Evolutionary conservation across 37 sponge, comb jelly and placozoan genomes (phyloP).

Genomic region (Chondrilla cf. caribensis): DNA sequence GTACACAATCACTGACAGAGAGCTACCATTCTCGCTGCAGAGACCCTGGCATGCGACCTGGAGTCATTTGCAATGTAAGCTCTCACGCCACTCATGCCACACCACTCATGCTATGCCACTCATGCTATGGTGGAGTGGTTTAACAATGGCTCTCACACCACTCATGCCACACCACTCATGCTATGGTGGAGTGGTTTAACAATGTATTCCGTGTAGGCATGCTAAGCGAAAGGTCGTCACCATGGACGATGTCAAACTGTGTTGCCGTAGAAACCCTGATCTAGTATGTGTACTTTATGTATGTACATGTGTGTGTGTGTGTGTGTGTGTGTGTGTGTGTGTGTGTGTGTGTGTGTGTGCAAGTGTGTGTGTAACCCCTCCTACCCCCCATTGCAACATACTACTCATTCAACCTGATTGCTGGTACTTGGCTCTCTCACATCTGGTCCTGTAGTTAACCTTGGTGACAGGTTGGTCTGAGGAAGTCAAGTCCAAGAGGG

Average conservation of each 20-base stretch:
- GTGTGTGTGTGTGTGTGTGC: too few relatives aligned
- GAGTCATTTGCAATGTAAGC: constrained; percentile 75
- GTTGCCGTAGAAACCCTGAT: constrained; percentile 40
- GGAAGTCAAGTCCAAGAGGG: constrained; percentile 7
- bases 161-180: too few relatives aligned
- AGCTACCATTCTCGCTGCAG: not conserved
- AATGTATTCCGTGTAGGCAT: constrained; percentile 57
- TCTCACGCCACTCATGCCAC: too few relatives aligned
- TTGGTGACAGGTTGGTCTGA: constrained; percentile 12
- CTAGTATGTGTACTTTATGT: not conserved
- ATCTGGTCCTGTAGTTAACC: not conserved
- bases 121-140: too few relatives aligned
- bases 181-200: too few relatives aligned
- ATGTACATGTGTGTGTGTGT: not conserved
- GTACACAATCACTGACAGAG: too few relatives aligned
- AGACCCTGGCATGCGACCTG: constrained; percentile 46
- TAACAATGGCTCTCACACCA: too few relatives aligned
- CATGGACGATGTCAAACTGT: constrained; percentile 61
- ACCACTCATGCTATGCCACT: too few relatives aligned
- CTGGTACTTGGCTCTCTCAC: not conserved
- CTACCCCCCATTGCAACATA: too few relatives aligned
- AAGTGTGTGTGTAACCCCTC: too few relatives aligned
- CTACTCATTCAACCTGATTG: not conserved
- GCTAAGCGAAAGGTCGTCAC: constrained; percentile 58
- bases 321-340: not conserved